Evolutionary conservation across 2,113 vertebrate species (phyloP).

Genomic region (Tragelaphus strepsiceros): DNA sequence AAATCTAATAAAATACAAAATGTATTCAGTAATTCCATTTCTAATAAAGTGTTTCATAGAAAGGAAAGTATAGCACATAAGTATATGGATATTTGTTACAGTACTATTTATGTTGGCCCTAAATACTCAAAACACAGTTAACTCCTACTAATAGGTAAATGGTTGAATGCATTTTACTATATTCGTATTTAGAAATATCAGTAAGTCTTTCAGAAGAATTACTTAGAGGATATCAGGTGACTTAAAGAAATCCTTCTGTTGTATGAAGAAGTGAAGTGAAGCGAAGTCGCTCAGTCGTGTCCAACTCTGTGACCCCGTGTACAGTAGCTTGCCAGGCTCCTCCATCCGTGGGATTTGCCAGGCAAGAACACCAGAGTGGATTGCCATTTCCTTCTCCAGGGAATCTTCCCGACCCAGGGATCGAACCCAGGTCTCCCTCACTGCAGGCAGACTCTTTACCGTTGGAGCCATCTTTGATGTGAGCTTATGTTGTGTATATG

Average conservation of each 20-base stretch:
- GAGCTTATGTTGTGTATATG: background rate
- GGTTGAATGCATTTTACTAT: background rate
- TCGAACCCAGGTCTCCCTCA: fast-evolving
- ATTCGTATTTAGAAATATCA: background rate
- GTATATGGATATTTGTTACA: background rate
- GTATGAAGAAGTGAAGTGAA: background rate
- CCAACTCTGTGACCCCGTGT: background rate
- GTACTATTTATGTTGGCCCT: background rate
- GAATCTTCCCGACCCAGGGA: background rate
- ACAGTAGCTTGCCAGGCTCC: background rate
- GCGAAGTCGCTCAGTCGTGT: background rate
- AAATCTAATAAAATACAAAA: background rate
- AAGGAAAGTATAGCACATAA: background rate
- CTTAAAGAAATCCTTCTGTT: background rate
- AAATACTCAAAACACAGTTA: background rate
- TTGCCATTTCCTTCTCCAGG: background rate
- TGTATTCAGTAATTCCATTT: background rate
- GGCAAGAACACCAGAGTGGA: background rate
- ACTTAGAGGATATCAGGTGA: background rate
- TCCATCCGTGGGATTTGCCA: fast-evolving
- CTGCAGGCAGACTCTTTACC: background rate
- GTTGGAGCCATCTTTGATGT: background rate
- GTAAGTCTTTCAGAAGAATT: background rate
- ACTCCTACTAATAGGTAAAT: background rate
- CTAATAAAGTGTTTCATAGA: background rate